Evolutionary conservation across 92 coral and sea anemone species (phyloP), one percentile per base, ranked within the genome.

Genomic region (Porites evermanni): DNA sequence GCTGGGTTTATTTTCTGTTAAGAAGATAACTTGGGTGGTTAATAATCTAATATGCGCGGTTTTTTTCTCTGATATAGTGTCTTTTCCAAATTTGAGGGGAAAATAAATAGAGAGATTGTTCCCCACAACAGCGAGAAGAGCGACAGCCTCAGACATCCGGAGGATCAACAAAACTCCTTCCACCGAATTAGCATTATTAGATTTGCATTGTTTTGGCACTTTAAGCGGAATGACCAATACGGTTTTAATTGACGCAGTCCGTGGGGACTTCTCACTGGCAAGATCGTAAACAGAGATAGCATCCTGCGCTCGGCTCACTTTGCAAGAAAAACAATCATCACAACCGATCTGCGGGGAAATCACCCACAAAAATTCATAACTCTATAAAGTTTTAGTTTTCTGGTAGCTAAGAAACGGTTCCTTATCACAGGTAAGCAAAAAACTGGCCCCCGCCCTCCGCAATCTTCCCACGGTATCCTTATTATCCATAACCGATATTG

Each of bases 21-120:
- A 84, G 84, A 92, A 92, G 80, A 84, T 71, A 70, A 78, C 47
- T 79, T 78, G 50, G 38, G 53, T 11, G 71, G 70, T 81, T 44
- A 74, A 83, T 75, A 58, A 47, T 64, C 60, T n/a, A 47, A 60
- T 20, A 63, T 16, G 53, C 18, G 78, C 24, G 60, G n/a, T 10
- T 52, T 26, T 29, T 71, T 58, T 21, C n/a, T 44, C 8, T 67
- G 66, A 60, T 6, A 17, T 38, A 12, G 70, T 29, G 21, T 32
- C 16, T 56, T 70, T 70, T 70, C 63, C n/a, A 71, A 32, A 29
- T 29, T 38, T 13, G 17, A 61, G 67, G 8, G 19, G 20, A 13
- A 81, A 56, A 70, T 54, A 12, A 70, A 70, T 23, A 17, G 1
- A 12, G 12, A 47, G 53, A 54, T 69, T 7, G 7, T 69, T 54